Conservation (phyloP, 2,113 vertebrate genomes). For the Cardinalis cardinalis region DNA sequence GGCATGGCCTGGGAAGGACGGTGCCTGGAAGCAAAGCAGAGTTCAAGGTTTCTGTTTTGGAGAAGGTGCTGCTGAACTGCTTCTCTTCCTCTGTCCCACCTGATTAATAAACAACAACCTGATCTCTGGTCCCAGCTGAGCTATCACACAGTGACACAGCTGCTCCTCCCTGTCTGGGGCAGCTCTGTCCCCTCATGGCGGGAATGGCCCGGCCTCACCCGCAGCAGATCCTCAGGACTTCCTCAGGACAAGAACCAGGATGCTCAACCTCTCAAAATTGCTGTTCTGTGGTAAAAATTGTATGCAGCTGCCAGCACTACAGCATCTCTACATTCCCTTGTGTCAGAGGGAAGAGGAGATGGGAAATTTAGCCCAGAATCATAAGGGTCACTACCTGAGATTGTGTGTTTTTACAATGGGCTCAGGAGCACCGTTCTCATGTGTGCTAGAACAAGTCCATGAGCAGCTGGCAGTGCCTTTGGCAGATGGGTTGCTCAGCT, state of each 20-base stretch:
- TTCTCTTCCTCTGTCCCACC: neutral
- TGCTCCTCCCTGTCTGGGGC: neutral
- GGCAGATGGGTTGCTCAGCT: neutral
- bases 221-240: neutral
- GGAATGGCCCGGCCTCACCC: neutral
- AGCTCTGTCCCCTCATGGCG: neutral
- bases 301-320: neutral
- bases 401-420: neutral
- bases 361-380: neutral
- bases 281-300: neutral
- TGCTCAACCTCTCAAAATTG: neutral
- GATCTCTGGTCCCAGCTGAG: neutral
- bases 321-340: neutral
- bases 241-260: neutral
- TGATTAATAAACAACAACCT: neutral
- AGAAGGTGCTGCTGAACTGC: neutral
- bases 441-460: neutral
- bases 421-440: neutral
- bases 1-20: neutral
- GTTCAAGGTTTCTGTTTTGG: neutral
- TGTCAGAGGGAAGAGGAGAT: neutral
- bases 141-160: neutral
- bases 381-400: neutral
- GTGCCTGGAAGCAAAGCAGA: slow-evolving; percentile 12
- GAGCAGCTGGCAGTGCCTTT: neutral